Percentiles rank a stretch among this genome's conserved stretches.
phyloP scores from a whole-genome alignment of 1,140 invertebrate species.

The Akabosia matsudoensis region DNA sequence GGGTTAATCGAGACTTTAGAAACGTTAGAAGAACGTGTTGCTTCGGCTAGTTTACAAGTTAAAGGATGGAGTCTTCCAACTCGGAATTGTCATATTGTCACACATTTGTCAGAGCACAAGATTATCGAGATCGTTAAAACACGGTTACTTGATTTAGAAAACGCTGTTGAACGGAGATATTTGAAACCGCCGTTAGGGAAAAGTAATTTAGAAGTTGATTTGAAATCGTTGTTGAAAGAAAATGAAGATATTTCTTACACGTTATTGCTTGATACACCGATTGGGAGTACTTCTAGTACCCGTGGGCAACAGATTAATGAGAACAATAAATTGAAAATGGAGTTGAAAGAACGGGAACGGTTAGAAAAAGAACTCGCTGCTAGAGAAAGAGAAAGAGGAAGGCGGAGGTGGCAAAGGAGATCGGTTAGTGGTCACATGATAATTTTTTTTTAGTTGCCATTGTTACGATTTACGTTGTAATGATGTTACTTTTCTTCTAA shows the following conservation, averaged over 20 bases:
- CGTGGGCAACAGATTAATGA: constrained; percentile 19
- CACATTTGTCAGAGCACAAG: background rate
- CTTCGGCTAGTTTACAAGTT: constrained; percentile 87
- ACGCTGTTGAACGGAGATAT: constrained; percentile 86
- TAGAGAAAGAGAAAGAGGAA: constrained; percentile 9
- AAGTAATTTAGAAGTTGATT: constrained; percentile 36
- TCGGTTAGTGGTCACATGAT: background rate
- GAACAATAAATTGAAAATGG: constrained; percentile 22
- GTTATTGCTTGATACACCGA: background rate
- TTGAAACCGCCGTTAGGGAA: constrained; percentile 83
- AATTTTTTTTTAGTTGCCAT: too few relatives aligned
- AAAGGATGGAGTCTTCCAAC: constrained; percentile 54
- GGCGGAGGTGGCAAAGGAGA: background rate
- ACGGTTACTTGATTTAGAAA: constrained; percentile 76
- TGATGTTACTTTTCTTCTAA: background rate
- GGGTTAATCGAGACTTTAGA: constrained; percentile 82
- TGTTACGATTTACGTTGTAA: too few relatives aligned
- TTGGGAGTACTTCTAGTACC: background rate
- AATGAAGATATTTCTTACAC: background rate
- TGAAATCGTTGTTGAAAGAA: constrained; percentile 15
- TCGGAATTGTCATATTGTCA: constrained; percentile 5
- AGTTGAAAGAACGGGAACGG: constrained; percentile 6
- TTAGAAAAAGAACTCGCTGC: constrained; percentile 5
- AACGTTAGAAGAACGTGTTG: constrained; percentile 85
- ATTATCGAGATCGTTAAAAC: constrained; percentile 60